phyloP scores from a whole-genome alignment of 2,888 invertebrate species.

The Empis stercorea region DNA sequence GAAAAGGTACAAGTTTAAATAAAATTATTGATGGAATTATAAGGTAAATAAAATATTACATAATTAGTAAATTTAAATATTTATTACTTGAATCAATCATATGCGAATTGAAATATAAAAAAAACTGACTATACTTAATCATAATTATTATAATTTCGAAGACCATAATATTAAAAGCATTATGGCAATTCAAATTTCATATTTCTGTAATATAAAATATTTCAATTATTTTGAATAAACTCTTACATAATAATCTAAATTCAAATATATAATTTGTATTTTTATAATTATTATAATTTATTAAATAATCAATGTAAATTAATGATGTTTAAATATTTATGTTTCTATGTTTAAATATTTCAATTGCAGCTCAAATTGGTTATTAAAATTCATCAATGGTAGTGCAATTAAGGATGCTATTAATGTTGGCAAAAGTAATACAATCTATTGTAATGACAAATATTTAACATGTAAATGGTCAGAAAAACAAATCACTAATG shows the following conservation, averaged over 20 bases:
- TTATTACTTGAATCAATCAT: too few relatives aligned
- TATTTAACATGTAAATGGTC: conserved; percentile 38
- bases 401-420: conserved; percentile 43
- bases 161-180: too few relatives aligned
- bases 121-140: too few relatives aligned
- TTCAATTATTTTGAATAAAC: too few relatives aligned
- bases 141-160: too few relatives aligned
- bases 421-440: conserved; percentile 33
- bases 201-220: too few relatives aligned
- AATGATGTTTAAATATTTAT: too few relatives aligned
- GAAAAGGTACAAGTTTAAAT: conserved; percentile 33
- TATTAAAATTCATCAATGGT: conserved; percentile 36
- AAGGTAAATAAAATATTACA: conserved; percentile 24
- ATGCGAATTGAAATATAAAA: too few relatives aligned
- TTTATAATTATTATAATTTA: not conserved
- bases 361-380: conserved; percentile 25
- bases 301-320: too few relatives aligned
- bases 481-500: not conserved
- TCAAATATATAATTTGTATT: not conserved
- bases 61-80: too few relatives aligned
- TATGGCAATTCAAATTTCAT: too few relatives aligned
- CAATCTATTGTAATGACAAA: conserved; percentile 32
- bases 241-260: not conserved
- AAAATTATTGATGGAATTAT: conserved; percentile 40
- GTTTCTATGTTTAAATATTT: too few relatives aligned